Conservation (phyloP, 2,888 invertebrate genomes). For the Hartigia nigra region DNA sequence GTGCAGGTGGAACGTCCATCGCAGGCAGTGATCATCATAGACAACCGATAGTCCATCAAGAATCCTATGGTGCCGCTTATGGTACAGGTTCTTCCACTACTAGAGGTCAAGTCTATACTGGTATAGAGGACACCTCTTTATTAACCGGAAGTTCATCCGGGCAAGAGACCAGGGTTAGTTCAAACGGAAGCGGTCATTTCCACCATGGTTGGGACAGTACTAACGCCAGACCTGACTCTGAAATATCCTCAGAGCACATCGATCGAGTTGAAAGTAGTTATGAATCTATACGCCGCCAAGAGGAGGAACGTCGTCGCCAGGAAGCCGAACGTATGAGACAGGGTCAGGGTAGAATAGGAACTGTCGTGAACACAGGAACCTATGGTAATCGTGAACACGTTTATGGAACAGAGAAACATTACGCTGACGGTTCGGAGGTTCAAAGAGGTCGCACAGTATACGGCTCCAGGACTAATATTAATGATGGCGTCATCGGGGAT, state of each 20-base stretch:
- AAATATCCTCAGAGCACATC: not conserved
- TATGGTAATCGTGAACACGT: constrained; percentile 31
- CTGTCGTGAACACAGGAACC: constrained; percentile 24
- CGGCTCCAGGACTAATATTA: constrained; percentile 20
- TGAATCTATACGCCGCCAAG: constrained; percentile 14
- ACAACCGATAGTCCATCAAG: constrained; percentile 3
- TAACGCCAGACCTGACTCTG: not conserved
- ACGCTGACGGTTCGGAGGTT: constrained; percentile 24
- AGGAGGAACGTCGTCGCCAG: constrained; percentile 30
- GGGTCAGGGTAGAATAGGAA: constrained; percentile 26
- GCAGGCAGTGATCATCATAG: not conserved
- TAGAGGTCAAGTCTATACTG: not conserved
- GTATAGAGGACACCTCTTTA: not conserved
- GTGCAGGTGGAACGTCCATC: constrained; percentile 21
- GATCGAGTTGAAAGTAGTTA: not conserved
- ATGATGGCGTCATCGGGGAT: constrained; percentile 43
- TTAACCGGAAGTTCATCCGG: not conserved
- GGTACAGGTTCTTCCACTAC: not conserved
- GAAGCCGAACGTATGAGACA: constrained; percentile 31
- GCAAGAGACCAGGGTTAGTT: not conserved
- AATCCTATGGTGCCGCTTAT: not conserved
- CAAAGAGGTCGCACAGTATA: constrained; percentile 15
- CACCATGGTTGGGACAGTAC: not conserved
- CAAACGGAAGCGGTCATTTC: not conserved
- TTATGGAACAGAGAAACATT: constrained; percentile 47